Evolutionary conservation across 2,888 invertebrate species (phyloP).

Genomic region (Isotomurus palustris): DNA sequence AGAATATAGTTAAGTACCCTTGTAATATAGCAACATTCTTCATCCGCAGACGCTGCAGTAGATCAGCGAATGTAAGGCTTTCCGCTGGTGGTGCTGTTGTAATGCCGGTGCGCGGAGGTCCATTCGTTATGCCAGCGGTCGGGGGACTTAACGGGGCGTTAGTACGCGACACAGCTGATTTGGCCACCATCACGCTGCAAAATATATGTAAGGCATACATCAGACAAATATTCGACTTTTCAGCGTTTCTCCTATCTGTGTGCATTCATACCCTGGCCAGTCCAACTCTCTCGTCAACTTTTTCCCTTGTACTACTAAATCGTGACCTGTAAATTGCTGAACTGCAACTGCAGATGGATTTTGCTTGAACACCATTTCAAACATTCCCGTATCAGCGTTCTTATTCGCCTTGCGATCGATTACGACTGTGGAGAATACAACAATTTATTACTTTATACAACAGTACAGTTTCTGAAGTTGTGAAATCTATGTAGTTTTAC

Average conservation of each 20-base stretch:
- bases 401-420: conserved; percentile 67
- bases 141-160: neutral
- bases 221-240: too few species aligned
- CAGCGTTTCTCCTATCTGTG: too few species aligned
- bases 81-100: too few species aligned
- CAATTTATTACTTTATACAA: neutral
- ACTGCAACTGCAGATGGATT: conserved; percentile 58
- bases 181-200: neutral
- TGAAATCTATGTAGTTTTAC: conserved; percentile 51
- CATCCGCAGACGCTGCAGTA: conserved; percentile 39
- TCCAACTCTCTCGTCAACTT: conserved; percentile 43
- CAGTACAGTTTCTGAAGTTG: too few species aligned
- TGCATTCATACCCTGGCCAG: conserved; percentile 42
- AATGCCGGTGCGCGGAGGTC: too few species aligned
- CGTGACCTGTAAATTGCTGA: conserved; percentile 39
- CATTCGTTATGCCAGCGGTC: too few species aligned
- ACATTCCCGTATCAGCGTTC: conserved; percentile 73
- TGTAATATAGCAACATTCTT: conserved; percentile 32
- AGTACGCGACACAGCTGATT: neutral
- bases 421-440: conserved; percentile 60
- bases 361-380: conserved; percentile 75
- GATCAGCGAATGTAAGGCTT: conserved; percentile 39
- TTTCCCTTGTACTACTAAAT: conserved; percentile 39
- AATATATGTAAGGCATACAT: too few species aligned
- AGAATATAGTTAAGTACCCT: too few species aligned